Evolutionary conservation across 1,140 invertebrate species (phyloP).

Genomic region (Aphelenchoides avenae): DNA sequence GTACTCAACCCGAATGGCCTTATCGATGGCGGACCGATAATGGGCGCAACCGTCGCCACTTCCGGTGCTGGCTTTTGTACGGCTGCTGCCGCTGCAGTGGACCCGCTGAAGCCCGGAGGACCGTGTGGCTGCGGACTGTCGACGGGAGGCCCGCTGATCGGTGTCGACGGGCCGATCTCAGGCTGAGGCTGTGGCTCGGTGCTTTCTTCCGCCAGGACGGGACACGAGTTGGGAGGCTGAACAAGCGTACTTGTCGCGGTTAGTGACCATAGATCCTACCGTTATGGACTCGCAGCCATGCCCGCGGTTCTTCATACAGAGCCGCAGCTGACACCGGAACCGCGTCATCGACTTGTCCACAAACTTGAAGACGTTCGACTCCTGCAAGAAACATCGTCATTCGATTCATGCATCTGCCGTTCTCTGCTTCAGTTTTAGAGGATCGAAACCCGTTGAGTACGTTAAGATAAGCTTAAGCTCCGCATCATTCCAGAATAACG

Average conservation of each 20-base stretch:
- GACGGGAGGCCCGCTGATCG: conserved; percentile 6
- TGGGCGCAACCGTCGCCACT: conserved; percentile 2
- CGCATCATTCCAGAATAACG: too few species aligned
- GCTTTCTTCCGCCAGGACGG: conserved; percentile 38
- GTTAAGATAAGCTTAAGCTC: too few species aligned
- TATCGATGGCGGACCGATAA: conserved; percentile 23
- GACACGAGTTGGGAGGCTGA: conserved; percentile 50
- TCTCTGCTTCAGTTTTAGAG: neutral
- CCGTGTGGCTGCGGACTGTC: conserved; percentile 1
- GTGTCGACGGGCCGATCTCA: conserved; percentile 5
- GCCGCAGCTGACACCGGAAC: conserved; percentile 55
- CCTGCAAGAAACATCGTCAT: conserved; percentile 36
- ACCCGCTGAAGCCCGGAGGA: conserved; percentile 8
- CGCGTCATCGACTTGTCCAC: conserved; percentile 59
- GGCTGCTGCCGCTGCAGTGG: neutral
- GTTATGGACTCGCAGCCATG: conserved; percentile 48
- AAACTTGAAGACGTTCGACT: conserved; percentile 59
- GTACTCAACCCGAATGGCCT: conserved; percentile 23
- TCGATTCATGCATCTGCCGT: too few species aligned
- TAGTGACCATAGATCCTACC: conserved; percentile 25
- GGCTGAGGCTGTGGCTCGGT: conserved; percentile 2
- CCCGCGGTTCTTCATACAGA: conserved; percentile 56
- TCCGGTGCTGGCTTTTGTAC: conserved; percentile 1
- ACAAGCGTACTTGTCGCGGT: conserved; percentile 17
- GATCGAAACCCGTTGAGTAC: too few species aligned